Conservation (phyloP, 2,888 invertebrate species). For the Aphodius sticticus region DNA sequence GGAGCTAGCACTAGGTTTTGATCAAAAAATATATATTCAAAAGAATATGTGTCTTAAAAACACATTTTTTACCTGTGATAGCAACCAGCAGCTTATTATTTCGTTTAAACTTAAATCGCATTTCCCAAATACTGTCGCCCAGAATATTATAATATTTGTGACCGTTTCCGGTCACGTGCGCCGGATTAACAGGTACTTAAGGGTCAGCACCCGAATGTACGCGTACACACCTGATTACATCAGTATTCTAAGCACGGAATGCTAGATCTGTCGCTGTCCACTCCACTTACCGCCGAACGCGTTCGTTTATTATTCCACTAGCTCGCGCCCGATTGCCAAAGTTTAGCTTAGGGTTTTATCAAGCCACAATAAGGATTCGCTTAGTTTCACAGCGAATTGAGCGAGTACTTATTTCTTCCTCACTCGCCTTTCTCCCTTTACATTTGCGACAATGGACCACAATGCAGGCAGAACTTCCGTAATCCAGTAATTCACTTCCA, state of each 20-base stretch:
- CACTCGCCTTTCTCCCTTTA: neutral
- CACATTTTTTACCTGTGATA: too few species aligned
- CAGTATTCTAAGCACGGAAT: constrained; percentile 52
- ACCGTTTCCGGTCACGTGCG: constrained; percentile 16
- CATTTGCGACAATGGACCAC: neutral
- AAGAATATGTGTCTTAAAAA: too few species aligned
- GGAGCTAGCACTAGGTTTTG: too few species aligned
- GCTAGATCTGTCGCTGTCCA: constrained; percentile 55
- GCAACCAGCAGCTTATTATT: too few species aligned
- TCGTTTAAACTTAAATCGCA: too few species aligned
- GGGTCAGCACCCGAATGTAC: constrained; percentile 41
- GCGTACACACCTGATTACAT: constrained; percentile 55
- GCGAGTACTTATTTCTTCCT: constrained; percentile 29
- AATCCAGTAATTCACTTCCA: neutral
- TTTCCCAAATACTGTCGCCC: too few species aligned
- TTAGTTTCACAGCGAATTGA: constrained; percentile 40
- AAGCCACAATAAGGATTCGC: constrained; percentile 44
- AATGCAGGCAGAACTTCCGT: neutral
- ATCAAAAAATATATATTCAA: too few species aligned
- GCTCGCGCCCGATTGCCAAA: constrained; percentile 38
- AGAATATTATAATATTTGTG: too few species aligned
- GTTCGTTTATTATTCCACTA: constrained; percentile 53
- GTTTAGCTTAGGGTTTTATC: constrained; percentile 43
- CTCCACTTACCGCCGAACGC: constrained; percentile 50
- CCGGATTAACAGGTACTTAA: constrained; percentile 54